Evolutionary conservation across 2,888 invertebrate species (phyloP), one percentile per base, ranked within the genome.

Genomic region (Fissipunctia ypsillon): DNA sequence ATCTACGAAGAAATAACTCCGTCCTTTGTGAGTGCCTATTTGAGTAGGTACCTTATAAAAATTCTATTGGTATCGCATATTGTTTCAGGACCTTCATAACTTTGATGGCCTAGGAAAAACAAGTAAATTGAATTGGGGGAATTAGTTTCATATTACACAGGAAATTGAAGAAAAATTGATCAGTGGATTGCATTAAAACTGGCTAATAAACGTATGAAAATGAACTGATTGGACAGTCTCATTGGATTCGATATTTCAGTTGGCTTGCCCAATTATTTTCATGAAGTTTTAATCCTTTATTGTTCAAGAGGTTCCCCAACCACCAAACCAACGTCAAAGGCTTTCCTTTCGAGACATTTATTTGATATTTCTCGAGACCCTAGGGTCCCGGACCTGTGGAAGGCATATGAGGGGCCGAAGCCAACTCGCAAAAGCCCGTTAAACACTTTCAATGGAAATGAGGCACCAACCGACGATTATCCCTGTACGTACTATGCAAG

Each of bases 1-100:
- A 84, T 78, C 76, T 72, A 76, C 60, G 81, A 64, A 78, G 75
- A 84, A 80, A 82, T 77, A 83, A 80, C 67, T 67, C 69, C 41
- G 56, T 69, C 71, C 59, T 72, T 65, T 31, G 76, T 69, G 67
- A 73, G 69, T 69, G 69, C 63, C 66, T 65, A 70, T 80, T 56
- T 59, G 63, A 76, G 61, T 64, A 66, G 50, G 60, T 68, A 72
- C 67, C 76, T 73, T 67, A 72, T 81, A 81, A 84, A 84, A 83
- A 78, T 74, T 80, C 78, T 64, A 74, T 82, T 54, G 61, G 68
- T 48, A 72, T 74, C 67, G 70, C 59, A 64, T 76, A 70, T 74
- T 74, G 66, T 76, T 81, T 76, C 70, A 52, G n/a, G 3, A 56
- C 45, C 66, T 67, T 57, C 56, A 50, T 74, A 81, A 76, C 66